Conservation (phyloP, 2,113 vertebrate species). For the Mastomys natalensis region DNA sequence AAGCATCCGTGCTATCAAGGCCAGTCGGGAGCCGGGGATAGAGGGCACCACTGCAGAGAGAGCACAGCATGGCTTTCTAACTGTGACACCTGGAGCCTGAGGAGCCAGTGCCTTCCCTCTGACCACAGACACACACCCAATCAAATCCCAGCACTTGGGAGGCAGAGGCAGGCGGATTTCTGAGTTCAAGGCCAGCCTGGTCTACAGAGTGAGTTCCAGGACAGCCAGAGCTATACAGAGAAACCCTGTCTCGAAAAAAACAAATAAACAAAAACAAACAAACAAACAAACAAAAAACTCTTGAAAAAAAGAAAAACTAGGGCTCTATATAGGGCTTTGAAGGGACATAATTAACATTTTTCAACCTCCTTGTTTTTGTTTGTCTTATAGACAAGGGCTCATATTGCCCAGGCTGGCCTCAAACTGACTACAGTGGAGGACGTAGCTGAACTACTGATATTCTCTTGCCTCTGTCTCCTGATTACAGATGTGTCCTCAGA, state of each 20-base stretch:
- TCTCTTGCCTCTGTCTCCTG: neutral
- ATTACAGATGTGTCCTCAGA: neutral
- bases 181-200: no score
- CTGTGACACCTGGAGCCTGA: no score
- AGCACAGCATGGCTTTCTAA: neutral
- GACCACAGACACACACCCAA: neutral
- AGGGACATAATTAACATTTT: neutral
- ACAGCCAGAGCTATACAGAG: no score
- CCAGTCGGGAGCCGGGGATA: conserved; percentile 94
- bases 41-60: conserved; percentile 92
- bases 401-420: neutral
- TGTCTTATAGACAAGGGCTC: neutral
- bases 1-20: conserved; percentile 92
- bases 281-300: no score
- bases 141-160: no score
- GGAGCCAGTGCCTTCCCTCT: neutral
- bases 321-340: neutral
- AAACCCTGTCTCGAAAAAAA: no score
- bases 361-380: neutral
- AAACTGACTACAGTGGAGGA: neutral
- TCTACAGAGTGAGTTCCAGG: no score
- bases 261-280: neutral
- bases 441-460: neutral
- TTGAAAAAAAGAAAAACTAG: conserved; percentile 12
- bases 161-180: no score